Percentiles rank a stretch among this genome's conserved stretches.
These are phyloP conservation scores for Drosophila nikananu DNA, from an alignment of 1,140 invertebrate genomes.

Conservation along the genomic window DNA sequence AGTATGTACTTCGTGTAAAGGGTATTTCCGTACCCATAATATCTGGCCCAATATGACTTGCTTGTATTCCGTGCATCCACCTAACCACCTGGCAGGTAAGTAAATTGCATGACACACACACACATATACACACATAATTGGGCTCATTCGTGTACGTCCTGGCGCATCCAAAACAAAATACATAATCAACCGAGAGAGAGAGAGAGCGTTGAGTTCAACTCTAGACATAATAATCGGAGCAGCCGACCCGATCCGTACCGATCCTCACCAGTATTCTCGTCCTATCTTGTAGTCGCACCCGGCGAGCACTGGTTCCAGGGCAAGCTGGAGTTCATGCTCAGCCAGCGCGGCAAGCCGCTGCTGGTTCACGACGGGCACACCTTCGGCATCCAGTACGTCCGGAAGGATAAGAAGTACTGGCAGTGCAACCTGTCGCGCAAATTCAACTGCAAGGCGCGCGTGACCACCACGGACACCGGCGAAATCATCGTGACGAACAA, in stretches of 20 bases:
- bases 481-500: constrained; percentile 85
- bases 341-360: constrained; percentile 83
- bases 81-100: constrained; percentile 58
- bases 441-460: constrained; percentile 85
- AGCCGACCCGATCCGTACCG: constrained; percentile 28
- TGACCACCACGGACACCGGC: constrained; percentile 84
- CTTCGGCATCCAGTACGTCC: constrained; percentile 85
- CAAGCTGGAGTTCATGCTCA: constrained; percentile 85
- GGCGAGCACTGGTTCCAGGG: constrained; percentile 85
- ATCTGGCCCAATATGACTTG: background rate
- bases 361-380: constrained; percentile 85
- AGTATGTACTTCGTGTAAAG: background rate
- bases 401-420: constrained; percentile 85
- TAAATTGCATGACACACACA: constrained; percentile 64
- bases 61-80: background rate
- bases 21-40: background rate
- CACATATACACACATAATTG: constrained; percentile 39
- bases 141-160: constrained; percentile 78
- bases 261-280: constrained; percentile 64
- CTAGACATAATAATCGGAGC: constrained; percentile 12
- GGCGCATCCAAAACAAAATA: constrained; percentile 52
- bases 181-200: constrained; percentile 29
- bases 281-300: constrained; percentile 82
- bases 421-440: constrained; percentile 85
- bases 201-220: background rate